Evolutionary conservation across 2,113 vertebrate species (phyloP), one percentile per base, ranked within the genome.

Genomic region (Oxyura jamaicensis): DNA sequence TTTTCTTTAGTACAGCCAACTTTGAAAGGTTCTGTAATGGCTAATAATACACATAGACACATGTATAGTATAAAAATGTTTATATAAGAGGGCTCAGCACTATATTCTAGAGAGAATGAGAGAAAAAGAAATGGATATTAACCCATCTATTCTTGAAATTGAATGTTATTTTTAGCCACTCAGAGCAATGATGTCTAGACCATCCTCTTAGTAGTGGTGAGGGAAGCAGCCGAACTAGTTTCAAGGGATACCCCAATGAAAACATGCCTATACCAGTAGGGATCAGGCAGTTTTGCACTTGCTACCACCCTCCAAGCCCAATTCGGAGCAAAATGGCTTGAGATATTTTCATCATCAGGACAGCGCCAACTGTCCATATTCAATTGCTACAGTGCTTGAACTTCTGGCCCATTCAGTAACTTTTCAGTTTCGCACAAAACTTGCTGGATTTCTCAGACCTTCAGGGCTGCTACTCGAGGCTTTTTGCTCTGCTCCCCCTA

Each of bases 401-500:
- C 35, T 36, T 8, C 7, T 50, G 63, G 52, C 86, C 91, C 17
- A 22, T 16, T 35, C 14, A 36, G 12, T 29, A 39, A 56, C 39
- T 53, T 12, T 28, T 52, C 53, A 80, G 67, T 59, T 35, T 63
- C 58, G 6, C 39, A 66, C 33, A 23, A n/a, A 65, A 55, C 35
- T 39, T 48, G 56, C 31, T 48, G 52, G 52, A 21, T 15, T 74
- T 26, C 73, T 82, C 33, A 39, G 8, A 68, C n/a, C 65, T 94
- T 66, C 62, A 86, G 72, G 23, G 83, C 82, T 80, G 52, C 52
- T 16, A 28, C 50, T 83, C 17, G 95, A 96, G 90, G 39, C 63
- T 87, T 97, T 96, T 93, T 88, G 88, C 88, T 75, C 68, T 93
- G 90, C 96, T 96, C 95, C 94, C 91, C 92, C 95, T 97, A 96